Conservation (phyloP, 2,797 vertebrate genomes). For the Acomys russatus region DNA sequence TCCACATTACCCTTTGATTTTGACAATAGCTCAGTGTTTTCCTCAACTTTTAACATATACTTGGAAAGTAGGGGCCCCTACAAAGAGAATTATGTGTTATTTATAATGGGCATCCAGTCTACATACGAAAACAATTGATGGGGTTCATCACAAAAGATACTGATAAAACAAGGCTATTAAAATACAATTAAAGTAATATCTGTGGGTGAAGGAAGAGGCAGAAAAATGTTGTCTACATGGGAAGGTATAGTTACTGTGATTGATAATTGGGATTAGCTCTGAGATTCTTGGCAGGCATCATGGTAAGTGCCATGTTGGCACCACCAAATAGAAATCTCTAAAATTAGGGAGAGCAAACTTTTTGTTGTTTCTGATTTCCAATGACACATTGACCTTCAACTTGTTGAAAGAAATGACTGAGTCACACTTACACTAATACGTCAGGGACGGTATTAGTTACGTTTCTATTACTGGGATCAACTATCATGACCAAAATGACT, state of each 20-base stretch:
- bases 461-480: background rate
- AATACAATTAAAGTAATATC: conserved; percentile 52
- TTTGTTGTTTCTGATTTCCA: background rate
- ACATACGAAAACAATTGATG: background rate
- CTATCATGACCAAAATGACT: background rate
- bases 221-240: background rate
- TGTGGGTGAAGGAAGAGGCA: background rate
- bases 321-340: background rate
- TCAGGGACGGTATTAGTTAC: background rate
- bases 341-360: background rate
- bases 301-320: background rate
- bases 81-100: background rate
- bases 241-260: background rate
- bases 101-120: background rate
- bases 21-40: conserved; percentile 51
- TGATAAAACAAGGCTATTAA: background rate
- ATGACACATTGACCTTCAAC: background rate
- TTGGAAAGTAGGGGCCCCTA: background rate
- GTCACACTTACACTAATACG: background rate
- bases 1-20: conserved; percentile 49
- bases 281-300: background rate
- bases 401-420: background rate
- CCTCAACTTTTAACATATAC: conserved; percentile 10
- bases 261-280: conserved; percentile 39
- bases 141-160: background rate